A percentile compares a stretch with the other conserved stretches of the same genome.
These are phyloP conservation scores for Ataeniobius toweri DNA, from an alignment of 2,797 vertebrate genomes.

Conservation along the genomic window DNA sequence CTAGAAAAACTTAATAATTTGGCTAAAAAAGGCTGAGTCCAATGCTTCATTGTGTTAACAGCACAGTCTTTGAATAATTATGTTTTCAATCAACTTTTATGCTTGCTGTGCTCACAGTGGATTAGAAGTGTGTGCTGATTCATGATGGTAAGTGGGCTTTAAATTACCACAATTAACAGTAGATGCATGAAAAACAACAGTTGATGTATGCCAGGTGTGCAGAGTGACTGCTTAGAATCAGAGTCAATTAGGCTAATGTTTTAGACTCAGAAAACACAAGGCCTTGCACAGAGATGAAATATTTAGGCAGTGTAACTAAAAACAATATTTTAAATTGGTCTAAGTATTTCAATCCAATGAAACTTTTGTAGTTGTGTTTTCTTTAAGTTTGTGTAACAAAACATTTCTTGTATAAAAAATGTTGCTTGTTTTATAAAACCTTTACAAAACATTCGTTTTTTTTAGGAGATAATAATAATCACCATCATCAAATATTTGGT, in stretches of 20 bases:
- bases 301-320: neutral
- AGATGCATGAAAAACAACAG: slow-evolving; percentile 3
- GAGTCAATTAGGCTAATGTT: slow-evolving; percentile 55
- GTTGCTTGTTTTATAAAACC: neutral
- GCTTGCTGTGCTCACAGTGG: slow-evolving; percentile 12
- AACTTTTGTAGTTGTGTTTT: neutral
- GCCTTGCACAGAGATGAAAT: neutral
- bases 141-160: slow-evolving; percentile 5
- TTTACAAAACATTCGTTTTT: neutral
- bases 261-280: slow-evolving; percentile 6
- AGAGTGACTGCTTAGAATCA: slow-evolving; percentile 43
- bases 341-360: neutral
- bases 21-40: neutral
- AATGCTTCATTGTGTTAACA: slow-evolving; percentile 11
- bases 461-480: neutral
- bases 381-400: no score
- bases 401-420: neutral
- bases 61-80: slow-evolving; percentile 6
- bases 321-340: neutral
- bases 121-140: slow-evolving; percentile 10
- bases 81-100: slow-evolving; percentile 14
- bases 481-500: no score
- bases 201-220: slow-evolving; percentile 47
- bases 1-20: slow-evolving; percentile 1
- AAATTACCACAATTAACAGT: slow-evolving; percentile 10